A percentile compares a stretch with the other conserved stretches of the same genome.
phyloP scores from a whole-genome alignment of 1,140 invertebrate genomes.

The Platorchestia sp. region DNA sequence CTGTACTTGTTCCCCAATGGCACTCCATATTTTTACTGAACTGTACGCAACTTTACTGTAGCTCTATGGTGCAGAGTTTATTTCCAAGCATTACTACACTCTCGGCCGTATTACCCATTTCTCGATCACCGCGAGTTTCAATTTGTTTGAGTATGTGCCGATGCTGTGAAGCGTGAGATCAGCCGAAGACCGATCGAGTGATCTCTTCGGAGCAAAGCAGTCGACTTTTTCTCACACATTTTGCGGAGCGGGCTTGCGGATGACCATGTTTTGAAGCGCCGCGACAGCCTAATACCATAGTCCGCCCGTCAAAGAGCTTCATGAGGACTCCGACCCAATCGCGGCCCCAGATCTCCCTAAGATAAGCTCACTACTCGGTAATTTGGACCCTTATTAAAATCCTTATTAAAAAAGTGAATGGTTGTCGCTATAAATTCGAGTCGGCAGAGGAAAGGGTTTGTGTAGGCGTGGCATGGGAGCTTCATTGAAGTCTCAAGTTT shows the following conservation, averaged over 20 bases:
- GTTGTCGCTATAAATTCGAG: conserved; percentile 51
- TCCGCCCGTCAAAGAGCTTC: conserved; percentile 31
- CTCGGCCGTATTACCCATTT: neutral
- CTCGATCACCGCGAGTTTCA: neutral
- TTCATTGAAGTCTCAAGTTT: conserved; percentile 29
- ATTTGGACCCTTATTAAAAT: conserved; percentile 50
- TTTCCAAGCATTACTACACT: neutral
- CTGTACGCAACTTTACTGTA: neutral
- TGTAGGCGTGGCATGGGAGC: conserved; percentile 33
- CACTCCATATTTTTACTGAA: neutral
- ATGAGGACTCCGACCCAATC: conserved; percentile 38
- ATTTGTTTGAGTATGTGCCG: neutral
- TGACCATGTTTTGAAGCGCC: conserved; percentile 49
- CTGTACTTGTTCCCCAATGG: neutral
- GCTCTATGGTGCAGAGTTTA: neutral
- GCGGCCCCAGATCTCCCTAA: conserved; percentile 29
- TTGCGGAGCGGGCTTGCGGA: conserved; percentile 17
- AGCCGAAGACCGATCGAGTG: neutral
- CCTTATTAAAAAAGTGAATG: conserved; percentile 53
- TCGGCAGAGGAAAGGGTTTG: conserved; percentile 26
- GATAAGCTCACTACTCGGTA: conserved; percentile 53
- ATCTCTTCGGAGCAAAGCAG: conserved; percentile 9
- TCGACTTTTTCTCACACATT: conserved; percentile 49
- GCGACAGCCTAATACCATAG: conserved; percentile 21
- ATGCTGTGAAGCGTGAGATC: neutral